phyloP scores from a whole-genome alignment of 2,797 vertebrate genomes.

The Dendrocincla fuliginosa region DNA sequence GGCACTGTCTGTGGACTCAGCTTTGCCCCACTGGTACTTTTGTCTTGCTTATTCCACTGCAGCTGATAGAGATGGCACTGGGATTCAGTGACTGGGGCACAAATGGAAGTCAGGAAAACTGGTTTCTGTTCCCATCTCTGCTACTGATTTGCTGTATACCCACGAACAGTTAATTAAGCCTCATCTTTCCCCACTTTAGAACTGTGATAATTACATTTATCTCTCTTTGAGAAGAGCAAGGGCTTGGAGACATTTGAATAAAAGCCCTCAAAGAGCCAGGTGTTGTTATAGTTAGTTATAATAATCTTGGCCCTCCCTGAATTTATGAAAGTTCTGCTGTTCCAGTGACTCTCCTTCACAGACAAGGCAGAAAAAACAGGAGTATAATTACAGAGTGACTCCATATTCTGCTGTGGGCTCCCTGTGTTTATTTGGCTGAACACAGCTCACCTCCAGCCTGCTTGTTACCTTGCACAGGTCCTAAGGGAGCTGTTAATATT shows the following conservation, averaged over 20 bases:
- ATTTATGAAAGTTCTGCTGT: constrained; percentile 2
- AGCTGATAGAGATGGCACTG: not conserved
- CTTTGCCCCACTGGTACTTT: not conserved
- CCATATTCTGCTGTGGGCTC: not conserved
- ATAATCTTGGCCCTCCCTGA: constrained; percentile 19
- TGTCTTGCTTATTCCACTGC: not conserved
- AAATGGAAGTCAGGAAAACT: not conserved
- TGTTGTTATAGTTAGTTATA: not conserved
- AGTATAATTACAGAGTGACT: constrained; percentile 21
- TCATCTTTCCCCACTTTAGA: constrained; percentile 25
- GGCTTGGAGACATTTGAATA: constrained; percentile 27
- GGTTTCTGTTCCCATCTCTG: constrained; percentile 38
- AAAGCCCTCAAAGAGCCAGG: constrained; percentile 36
- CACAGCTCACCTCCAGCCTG: not conserved
- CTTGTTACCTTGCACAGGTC: not conserved
- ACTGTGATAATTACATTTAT: constrained; percentile 50
- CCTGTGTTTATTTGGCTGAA: not conserved
- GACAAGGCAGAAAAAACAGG: constrained; percentile 13
- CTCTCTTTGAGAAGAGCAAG: constrained; percentile 41
- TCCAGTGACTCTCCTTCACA: not conserved
- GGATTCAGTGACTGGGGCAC: not conserved
- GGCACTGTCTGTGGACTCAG: no score
- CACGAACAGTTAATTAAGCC: constrained; percentile 24
- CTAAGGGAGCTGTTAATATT: not conserved
- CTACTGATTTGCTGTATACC: not conserved